Percentiles rank a stretch among this genome's conserved stretches.
These are phyloP conservation scores for Choristoneura fumiferana DNA, from an alignment of 1,140 invertebrate genomes.

Conservation along the genomic window DNA sequence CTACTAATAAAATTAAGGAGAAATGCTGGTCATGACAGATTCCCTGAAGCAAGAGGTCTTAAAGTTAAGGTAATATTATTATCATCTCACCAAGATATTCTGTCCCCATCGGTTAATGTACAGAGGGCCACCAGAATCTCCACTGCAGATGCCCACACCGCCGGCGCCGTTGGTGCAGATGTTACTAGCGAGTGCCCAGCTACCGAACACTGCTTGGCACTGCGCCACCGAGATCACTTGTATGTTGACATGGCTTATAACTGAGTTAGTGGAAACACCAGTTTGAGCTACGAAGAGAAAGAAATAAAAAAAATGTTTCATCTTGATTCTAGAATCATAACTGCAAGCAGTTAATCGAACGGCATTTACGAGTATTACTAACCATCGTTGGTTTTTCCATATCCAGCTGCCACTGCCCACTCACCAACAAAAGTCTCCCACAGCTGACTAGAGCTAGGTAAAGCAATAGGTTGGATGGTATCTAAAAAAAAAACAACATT, in stretches of 20 bases:
- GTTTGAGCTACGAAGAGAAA: slow-evolving; percentile 33
- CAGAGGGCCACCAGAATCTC: slow-evolving; percentile 58
- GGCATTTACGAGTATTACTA: slow-evolving; percentile 9
- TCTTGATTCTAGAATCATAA: no score
- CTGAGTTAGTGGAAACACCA: slow-evolving; percentile 29
- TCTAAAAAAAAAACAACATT: slow-evolving; percentile 31
- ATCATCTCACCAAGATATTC: slow-evolving; percentile 43
- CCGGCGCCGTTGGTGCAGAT: slow-evolving; percentile 51
- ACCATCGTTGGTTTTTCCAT: slow-evolving; percentile 63
- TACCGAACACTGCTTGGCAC: slow-evolving; percentile 34
- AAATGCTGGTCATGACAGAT: no score
- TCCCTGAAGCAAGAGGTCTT: no score
- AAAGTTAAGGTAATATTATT: no score
- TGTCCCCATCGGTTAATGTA: slow-evolving; percentile 31
- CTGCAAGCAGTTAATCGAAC: no score
- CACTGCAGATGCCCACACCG: slow-evolving; percentile 49
- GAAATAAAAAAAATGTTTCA: no score
- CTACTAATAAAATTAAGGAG: no score
- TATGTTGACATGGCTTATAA: slow-evolving; percentile 44
- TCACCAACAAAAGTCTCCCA: slow-evolving; percentile 51
- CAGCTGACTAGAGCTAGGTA: slow-evolving; percentile 43
- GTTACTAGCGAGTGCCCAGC: slow-evolving; percentile 28
- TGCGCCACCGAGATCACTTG: slow-evolving; percentile 43
- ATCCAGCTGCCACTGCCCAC: slow-evolving; percentile 55
- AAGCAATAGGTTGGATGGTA: slow-evolving; percentile 47